A percentile compares a stretch with the other conserved stretches of the same genome.
Evolutionary conservation across 2,797 vertebrate species (phyloP).

Genomic region (Aldrovandia affinis): DNA sequence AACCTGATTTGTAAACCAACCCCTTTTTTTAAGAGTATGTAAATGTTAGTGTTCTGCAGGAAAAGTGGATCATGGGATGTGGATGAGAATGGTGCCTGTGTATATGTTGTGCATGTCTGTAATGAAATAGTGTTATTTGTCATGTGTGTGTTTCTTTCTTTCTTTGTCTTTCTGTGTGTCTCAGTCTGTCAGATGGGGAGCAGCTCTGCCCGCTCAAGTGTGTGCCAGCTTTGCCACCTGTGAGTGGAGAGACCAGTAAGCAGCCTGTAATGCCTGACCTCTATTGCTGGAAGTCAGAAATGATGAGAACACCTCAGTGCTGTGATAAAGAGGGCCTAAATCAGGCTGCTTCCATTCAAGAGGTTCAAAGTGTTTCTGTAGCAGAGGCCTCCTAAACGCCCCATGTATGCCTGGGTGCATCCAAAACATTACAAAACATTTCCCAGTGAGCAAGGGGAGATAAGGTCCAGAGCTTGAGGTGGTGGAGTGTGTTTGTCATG

Average conservation of each 20-base stretch:
- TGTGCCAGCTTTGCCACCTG: constrained; percentile 11
- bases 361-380: neutral
- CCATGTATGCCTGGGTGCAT: neutral
- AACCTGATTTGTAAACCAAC: neutral
- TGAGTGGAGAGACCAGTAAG: neutral
- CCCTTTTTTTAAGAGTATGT: neutral
- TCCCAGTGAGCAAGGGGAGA: no score
- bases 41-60: neutral
- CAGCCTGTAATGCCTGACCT: neutral
- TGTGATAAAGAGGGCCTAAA: neutral
- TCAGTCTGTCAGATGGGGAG: neutral
- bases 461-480: no score
- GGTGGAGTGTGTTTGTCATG: no score
- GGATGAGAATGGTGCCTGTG: neutral
- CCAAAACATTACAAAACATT: no score
- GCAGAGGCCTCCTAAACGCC: neutral
- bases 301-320: no score
- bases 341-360: neutral
- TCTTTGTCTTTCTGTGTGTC: neutral
- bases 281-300: neutral
- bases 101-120: neutral
- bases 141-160: neutral
- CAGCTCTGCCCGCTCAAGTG: neutral
- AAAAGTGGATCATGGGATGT: neutral
- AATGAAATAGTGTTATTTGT: neutral